Percentiles rank a stretch among this genome's conserved stretches.
Conservation (phyloP, 1,140 invertebrate species). For the Neuroterus valhalla region DNA sequence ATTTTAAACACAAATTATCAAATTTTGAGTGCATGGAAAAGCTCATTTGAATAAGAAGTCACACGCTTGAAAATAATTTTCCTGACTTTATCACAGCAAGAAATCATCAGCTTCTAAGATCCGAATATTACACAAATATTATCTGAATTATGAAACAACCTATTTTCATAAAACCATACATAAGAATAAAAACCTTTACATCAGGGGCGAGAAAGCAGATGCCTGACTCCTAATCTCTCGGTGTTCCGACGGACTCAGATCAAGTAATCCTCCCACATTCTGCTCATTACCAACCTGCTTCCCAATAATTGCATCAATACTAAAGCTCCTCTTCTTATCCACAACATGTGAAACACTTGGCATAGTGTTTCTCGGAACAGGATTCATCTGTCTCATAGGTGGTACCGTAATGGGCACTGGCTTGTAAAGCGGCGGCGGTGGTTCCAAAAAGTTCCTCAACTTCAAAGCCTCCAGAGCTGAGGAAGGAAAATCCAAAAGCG, state of each 20-base stretch:
- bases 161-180: constrained; percentile 15
- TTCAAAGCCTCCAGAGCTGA: constrained; percentile 73
- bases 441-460: constrained; percentile 68
- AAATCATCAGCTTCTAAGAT: too few species aligned
- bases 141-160: constrained; percentile 30
- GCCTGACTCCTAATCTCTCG: constrained; percentile 72
- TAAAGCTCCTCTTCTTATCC: constrained; percentile 73
- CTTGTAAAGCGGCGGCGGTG: constrained; percentile 71
- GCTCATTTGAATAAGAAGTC: too few species aligned
- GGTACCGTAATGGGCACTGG: constrained; percentile 73
- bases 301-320: constrained; percentile 76
- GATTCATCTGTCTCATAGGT: constrained; percentile 56
- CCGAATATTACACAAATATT: constrained; percentile 14
- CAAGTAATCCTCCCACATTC: constrained; percentile 63
- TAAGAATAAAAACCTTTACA: constrained; percentile 54
- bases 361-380: constrained; percentile 44
- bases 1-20: too few species aligned
- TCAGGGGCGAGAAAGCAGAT: constrained; percentile 72
- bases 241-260: constrained; percentile 70
- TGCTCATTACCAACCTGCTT: constrained; percentile 67
- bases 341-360: constrained; percentile 40
- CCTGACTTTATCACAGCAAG: too few species aligned
- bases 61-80: too few species aligned
- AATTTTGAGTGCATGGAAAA: too few species aligned
- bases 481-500: constrained; percentile 74